Evolutionary conservation across 2,797 vertebrate genomes (phyloP).

Genomic region (Gobionotothen gibberifrons): DNA sequence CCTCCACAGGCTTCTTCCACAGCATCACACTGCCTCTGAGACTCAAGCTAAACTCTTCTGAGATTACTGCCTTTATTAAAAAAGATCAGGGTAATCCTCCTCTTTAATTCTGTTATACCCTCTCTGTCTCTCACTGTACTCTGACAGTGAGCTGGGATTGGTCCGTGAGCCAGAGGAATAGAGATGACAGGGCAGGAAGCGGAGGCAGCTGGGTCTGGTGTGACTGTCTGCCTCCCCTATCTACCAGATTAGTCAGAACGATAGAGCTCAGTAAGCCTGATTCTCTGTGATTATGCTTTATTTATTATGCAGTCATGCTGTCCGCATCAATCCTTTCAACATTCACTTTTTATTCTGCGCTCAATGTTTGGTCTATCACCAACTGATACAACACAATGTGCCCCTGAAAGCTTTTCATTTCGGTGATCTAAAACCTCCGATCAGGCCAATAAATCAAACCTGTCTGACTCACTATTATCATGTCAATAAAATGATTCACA

Average conservation of each 20-base stretch:
- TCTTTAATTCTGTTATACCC: conserved; percentile 65
- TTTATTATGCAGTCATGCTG: conserved; percentile 4
- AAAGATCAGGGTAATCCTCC: conserved; percentile 67
- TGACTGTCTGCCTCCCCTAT: conserved; percentile 24
- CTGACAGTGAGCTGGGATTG: conserved; percentile 45
- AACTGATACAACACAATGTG: conserved; percentile 4
- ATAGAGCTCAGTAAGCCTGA: conserved; percentile 18
- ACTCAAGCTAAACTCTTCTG: conserved; percentile 50
- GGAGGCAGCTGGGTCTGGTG: conserved; percentile 53
- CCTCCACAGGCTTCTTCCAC: conserved; percentile 25
- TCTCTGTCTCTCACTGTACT: conserved; percentile 38
- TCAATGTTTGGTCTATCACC: neutral
- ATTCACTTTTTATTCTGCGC: conserved; percentile 3
- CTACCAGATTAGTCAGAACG: conserved; percentile 45
- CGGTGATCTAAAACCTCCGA: neutral
- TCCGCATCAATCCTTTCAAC: conserved; percentile 25
- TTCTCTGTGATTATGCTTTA: conserved; percentile 32
- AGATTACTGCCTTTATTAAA: conserved; percentile 72
- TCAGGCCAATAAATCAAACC: neutral
- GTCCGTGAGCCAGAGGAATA: conserved; percentile 28
- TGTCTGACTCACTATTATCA: no score
- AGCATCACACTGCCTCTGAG: conserved; percentile 43
- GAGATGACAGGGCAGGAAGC: conserved; percentile 44
- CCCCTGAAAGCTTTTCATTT: neutral
- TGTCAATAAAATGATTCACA: neutral